These are phyloP conservation scores for Stenodera caucasica DNA, from an alignment of 2,888 invertebrate genomes.

Conservation along the genomic window DNA sequence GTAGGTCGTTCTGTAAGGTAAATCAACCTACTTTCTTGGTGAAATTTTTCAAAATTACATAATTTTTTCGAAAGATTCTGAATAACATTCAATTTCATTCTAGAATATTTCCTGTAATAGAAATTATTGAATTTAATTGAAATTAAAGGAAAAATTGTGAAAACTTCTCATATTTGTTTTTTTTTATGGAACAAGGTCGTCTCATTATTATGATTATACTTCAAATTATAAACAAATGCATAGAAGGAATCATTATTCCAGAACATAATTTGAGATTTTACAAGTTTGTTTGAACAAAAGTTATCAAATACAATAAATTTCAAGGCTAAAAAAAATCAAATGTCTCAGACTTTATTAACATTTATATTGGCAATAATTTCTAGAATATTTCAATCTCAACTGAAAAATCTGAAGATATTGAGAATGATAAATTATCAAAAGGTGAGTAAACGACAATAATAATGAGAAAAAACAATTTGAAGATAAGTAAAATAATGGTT, in stretches of 20 bases:
- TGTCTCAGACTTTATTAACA: too few relatives aligned
- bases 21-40: conserved; percentile 23
- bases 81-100: background rate
- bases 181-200: background rate
- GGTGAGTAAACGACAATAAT: too few relatives aligned
- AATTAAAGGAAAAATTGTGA: background rate
- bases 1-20: conserved; percentile 22
- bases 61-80: background rate
- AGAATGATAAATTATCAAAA: background rate
- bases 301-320: too few relatives aligned
- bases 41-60: background rate
- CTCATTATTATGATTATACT: too few relatives aligned
- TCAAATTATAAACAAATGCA: too few relatives aligned
- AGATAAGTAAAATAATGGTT: background rate
- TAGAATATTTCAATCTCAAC: background rate
- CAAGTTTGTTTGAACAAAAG: too few relatives aligned
- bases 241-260: too few relatives aligned
- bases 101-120: background rate
- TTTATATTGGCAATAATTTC: background rate
- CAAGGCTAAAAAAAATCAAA: too few relatives aligned
- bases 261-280: too few relatives aligned
- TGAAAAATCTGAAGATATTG: background rate
- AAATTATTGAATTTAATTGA: conserved; percentile 15
- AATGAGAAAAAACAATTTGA: background rate
- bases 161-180: background rate